Evolutionary conservation across 2,888 invertebrate genomes (phyloP).

Genomic region (Exocentrus adspersus): DNA sequence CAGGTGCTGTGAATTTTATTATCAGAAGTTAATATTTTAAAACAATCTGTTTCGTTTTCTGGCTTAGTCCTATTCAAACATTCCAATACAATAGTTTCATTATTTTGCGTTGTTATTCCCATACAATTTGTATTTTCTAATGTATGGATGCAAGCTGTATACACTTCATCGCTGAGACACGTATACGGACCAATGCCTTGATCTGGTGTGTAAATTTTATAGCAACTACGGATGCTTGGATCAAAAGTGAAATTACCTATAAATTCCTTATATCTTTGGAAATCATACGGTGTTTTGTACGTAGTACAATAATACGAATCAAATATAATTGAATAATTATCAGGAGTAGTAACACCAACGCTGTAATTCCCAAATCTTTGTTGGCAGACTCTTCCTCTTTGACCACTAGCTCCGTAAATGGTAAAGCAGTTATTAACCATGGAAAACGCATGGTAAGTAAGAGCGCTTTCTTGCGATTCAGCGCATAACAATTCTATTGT

Average conservation of each 20-base stretch:
- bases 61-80: neutral
- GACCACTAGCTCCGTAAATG: neutral
- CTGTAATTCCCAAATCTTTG: neutral
- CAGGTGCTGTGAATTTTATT: neutral
- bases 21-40: neutral
- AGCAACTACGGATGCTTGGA: conserved; percentile 1
- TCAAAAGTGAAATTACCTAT: neutral
- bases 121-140: neutral
- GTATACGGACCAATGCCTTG: neutral
- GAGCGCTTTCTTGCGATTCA: neutral
- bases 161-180: neutral
- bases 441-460: neutral
- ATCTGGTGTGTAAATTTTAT: neutral
- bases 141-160: neutral
- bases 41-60: neutral
- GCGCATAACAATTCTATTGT: neutral
- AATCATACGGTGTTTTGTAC: neutral
- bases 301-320: neutral
- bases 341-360: neutral
- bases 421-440: neutral
- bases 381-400: neutral
- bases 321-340: neutral
- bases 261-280: neutral
- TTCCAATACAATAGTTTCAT: neutral
- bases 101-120: conserved; percentile 8